Base-by-base conservation (phyloP, 2,113 vertebrate genomes). In the Austrofundulus limnaeus region DNA sequence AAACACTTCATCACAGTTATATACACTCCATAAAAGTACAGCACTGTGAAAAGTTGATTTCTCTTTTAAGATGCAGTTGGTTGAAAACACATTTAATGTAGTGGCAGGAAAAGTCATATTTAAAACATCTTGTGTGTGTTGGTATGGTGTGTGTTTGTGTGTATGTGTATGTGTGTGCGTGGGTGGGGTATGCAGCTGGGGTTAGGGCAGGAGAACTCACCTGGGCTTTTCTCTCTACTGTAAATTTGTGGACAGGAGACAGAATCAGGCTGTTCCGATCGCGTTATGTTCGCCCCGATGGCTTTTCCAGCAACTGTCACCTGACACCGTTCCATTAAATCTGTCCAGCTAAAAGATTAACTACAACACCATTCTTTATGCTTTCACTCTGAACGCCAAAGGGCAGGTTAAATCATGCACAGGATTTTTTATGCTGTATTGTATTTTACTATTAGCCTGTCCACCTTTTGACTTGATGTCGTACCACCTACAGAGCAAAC, bases 231-330 rank as follows among this genome's bases (percentile, higher is more conserved):
- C 16, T 20, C 71, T 51, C 61, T 67, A 77, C 82, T 81, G 80
- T 88, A 87, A 80, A 84, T 80, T 84, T 64, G 72, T 63, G 5
- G 58, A 67, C 67, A 71, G 52, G 56, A 82, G 73, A 83, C 71
- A 75, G 72, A 79, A 71, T 76, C 61, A 6, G 77, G 61, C 58
- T 61, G 41, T 73, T 88, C 75, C 81, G 81, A 87, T 88, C 81
- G 64, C 85, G 78, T 88, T 84, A 83, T 69, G 65, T 88, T 83
- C 77, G 84, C 79, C 83, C 75, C 67, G 25, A 86, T 90, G 81
- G 78, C 68, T 88, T 90, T 90, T 87, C 82, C 86, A 89, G 85
- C 75, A 69, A 75, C 81, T 81, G 87, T 88, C 85, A 90, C 82
- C 52, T 80, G 87, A 88, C 66, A 87, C 87, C 83, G 39, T 69